A percentile compares a stretch with the other conserved stretches of the same genome.
phyloP scores from a whole-genome alignment of 1,140 invertebrate genomes.

The Drosophila sechellia region DNA sequence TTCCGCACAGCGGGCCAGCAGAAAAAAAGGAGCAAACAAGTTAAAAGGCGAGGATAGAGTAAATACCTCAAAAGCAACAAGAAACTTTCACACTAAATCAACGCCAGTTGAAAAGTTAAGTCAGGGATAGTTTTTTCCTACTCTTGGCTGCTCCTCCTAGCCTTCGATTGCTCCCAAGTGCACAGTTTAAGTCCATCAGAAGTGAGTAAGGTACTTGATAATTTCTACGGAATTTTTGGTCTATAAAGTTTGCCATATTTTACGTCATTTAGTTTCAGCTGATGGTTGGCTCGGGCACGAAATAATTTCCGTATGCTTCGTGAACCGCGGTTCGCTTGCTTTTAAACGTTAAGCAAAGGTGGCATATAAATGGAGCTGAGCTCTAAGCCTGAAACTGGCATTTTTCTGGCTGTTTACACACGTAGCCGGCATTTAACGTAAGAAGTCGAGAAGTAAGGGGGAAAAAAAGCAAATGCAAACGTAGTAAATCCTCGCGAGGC shows the following conservation, averaged over 20 bases:
- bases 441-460: neutral
- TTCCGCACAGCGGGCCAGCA: slow-evolving; percentile 26
- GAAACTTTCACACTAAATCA: slow-evolving; percentile 82
- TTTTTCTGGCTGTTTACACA: slow-evolving; percentile 55
- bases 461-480: slow-evolving; percentile 29
- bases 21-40: slow-evolving; percentile 9
- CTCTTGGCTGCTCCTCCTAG: slow-evolving; percentile 3
- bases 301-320: slow-evolving; percentile 34
- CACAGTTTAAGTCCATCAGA: slow-evolving; percentile 71
- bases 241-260: slow-evolving; percentile 72
- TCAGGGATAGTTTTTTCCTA: slow-evolving; percentile 46
- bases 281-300: slow-evolving; percentile 36
- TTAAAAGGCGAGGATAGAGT: slow-evolving; percentile 30
- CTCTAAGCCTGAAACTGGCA: slow-evolving; percentile 44
- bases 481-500: slow-evolving; percentile 59
- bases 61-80: slow-evolving; percentile 50
- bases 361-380: slow-evolving; percentile 26
- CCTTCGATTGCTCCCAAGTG: slow-evolving; percentile 75
- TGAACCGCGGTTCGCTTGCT: slow-evolving; percentile 52
- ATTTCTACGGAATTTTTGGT: slow-evolving; percentile 28
- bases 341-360: slow-evolving; percentile 39
- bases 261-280: slow-evolving; percentile 69
- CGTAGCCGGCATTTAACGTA: slow-evolving; percentile 37
- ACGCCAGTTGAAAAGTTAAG: slow-evolving; percentile 65
- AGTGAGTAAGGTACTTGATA: slow-evolving; percentile 67